Evolutionary conservation across 2,888 invertebrate species (phyloP).

Genomic region (Acanthosepion lycidas): DNA sequence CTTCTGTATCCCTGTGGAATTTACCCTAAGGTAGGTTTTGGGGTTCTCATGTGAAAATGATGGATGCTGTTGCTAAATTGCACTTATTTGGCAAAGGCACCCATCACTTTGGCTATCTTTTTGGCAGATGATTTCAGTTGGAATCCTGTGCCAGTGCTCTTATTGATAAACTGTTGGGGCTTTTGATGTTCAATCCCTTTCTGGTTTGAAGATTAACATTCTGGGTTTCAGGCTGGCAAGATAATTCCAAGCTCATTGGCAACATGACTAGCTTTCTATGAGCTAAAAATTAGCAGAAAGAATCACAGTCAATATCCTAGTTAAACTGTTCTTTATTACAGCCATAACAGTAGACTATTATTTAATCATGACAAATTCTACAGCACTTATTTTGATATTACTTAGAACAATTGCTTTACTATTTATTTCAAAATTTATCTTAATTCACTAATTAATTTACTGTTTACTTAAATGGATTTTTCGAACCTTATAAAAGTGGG

Average conservation of each 20-base stretch:
- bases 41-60: neutral
- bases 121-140: neutral
- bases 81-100: neutral
- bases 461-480: too few relatives aligned
- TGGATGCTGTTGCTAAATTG: neutral
- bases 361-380: too few relatives aligned
- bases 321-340: too few relatives aligned
- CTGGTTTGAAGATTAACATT: neutral
- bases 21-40: neutral
- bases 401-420: too few relatives aligned
- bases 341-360: too few relatives aligned
- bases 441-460: too few relatives aligned
- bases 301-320: too few relatives aligned
- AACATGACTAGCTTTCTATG: neutral
- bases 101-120: neutral
- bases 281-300: too few relatives aligned
- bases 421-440: too few relatives aligned
- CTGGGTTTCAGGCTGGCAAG: neutral
- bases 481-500: too few relatives aligned
- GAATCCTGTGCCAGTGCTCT: neutral
- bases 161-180: neutral
- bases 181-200: neutral
- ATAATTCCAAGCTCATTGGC: neutral
- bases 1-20: neutral
- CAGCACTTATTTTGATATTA: too few relatives aligned